Conservation (phyloP, 2,888 invertebrate genomes). For the Caenorhabditis drosophilae region DNA sequence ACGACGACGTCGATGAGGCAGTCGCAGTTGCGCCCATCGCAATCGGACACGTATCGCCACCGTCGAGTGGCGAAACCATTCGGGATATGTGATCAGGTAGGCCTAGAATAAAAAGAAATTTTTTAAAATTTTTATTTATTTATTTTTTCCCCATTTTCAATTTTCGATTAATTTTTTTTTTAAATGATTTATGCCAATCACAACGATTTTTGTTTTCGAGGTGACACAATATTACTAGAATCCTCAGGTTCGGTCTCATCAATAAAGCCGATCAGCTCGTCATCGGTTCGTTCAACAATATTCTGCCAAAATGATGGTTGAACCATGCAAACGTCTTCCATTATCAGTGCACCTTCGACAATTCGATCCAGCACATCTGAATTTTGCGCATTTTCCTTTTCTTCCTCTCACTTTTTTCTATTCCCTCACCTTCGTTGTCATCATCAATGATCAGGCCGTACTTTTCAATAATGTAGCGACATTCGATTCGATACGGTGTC, state of each 20-base stretch:
- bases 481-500: slow-evolving; percentile 17
- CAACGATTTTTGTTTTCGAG: too few species aligned
- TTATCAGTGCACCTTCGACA: slow-evolving; percentile 21
- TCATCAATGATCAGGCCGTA: slow-evolving; percentile 31
- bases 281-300: slow-evolving; percentile 4
- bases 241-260: slow-evolving; percentile 18
- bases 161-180: background rate
- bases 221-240: too few species aligned
- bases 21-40: too few species aligned
- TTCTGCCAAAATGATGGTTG: slow-evolving; percentile 7
- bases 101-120: slow-evolving; percentile 12
- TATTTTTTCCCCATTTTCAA: background rate
- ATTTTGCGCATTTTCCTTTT: too few species aligned
- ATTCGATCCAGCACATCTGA: slow-evolving; percentile 25
- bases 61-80: slow-evolving; percentile 26
- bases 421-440: slow-evolving; percentile 24
- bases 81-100: slow-evolving; percentile 39
- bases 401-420: too few species aligned
- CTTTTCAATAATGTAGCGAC: slow-evolving; percentile 21
- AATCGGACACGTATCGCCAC: slow-evolving; percentile 5
- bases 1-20: too few species aligned
- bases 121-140: background rate
- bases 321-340: slow-evolving; percentile 9
- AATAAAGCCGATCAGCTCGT: slow-evolving; percentile 28
- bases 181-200: background rate